phyloP scores from a whole-genome alignment of 2,888 invertebrate genomes.

The Proisotoma minuta region DNA sequence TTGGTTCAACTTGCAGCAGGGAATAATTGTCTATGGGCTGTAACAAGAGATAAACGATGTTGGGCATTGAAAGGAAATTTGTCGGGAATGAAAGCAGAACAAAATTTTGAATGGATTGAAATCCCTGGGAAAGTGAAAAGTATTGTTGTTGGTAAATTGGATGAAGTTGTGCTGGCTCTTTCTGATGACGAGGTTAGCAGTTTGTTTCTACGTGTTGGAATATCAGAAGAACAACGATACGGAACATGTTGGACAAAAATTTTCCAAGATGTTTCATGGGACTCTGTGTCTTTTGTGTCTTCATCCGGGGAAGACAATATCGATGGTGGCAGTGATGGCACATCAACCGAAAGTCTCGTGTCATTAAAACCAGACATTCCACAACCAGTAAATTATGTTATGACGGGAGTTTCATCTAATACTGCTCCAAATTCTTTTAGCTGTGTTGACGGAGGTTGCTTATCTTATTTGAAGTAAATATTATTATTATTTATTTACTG shows the following conservation, averaged over 20 bases:
- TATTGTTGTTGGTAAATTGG: constrained; percentile 40
- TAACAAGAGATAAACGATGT: constrained; percentile 62
- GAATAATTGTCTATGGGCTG: constrained; percentile 70
- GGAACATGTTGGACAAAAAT: constrained; percentile 43
- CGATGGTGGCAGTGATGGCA: constrained; percentile 32
- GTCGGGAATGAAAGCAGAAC: constrained; percentile 15
- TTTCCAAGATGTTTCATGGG: constrained; percentile 33
- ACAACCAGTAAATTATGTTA: constrained; percentile 13
- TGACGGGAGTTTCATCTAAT: neutral
- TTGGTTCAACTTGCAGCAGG: constrained; percentile 71
- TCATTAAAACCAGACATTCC: constrained; percentile 31
- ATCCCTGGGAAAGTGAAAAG: constrained; percentile 43
- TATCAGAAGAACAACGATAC: constrained; percentile 36
- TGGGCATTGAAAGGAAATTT: constrained; percentile 43
- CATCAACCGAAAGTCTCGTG: neutral
- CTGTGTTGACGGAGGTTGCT: constrained; percentile 44
- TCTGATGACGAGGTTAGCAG: constrained; percentile 30
- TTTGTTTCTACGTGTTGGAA: constrained; percentile 31
- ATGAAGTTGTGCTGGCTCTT: constrained; percentile 39
- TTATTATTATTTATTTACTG: neutral
- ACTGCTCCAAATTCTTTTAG: constrained; percentile 20
- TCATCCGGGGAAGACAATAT: constrained; percentile 25
- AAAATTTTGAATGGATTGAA: constrained; percentile 40
- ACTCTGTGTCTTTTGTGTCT: constrained; percentile 38
- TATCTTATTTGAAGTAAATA: constrained; percentile 25